Evolutionary conservation across 2,113 vertebrate species (phyloP).

Genomic region (Chauna torquata): DNA sequence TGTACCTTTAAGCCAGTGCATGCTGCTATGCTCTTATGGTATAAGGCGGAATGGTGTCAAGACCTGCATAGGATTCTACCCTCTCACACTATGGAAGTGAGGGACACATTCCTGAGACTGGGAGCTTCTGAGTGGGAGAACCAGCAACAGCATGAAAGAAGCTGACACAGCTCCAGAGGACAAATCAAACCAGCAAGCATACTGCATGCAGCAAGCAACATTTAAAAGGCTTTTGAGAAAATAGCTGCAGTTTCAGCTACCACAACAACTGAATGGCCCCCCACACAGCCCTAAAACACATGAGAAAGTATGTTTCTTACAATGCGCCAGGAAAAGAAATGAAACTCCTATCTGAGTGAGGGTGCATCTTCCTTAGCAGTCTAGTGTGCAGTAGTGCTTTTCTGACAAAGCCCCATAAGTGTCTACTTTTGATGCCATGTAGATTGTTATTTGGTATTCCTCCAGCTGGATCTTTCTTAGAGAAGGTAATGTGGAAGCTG

Average conservation of each 20-base stretch:
- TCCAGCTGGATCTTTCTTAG: neutral
- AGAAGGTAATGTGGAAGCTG: neutral
- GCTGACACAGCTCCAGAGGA: slow-evolving; percentile 5
- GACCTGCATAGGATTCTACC: neutral
- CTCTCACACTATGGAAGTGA: neutral
- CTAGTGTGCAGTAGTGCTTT: neutral
- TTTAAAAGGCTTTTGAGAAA: slow-evolving; percentile 49
- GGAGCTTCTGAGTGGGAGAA: neutral
- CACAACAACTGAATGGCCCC: neutral
- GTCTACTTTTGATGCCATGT: neutral
- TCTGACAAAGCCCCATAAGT: neutral
- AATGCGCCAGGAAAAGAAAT: neutral
- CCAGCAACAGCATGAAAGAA: neutral
- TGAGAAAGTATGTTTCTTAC: neutral
- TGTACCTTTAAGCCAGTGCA: neutral
- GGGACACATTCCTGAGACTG: neutral
- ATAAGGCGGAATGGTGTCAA: neutral
- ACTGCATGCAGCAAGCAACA: neutral
- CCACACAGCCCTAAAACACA: neutral
- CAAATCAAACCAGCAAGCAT: neutral
- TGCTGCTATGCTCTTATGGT: neutral
- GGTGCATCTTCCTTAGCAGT: neutral
- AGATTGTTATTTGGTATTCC: neutral
- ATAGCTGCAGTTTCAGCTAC: slow-evolving; percentile 37
- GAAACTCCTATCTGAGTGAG: neutral